These are phyloP conservation scores for Argyrosomus regius DNA, from an alignment of 2,797 vertebrate genomes.

Conservation along the genomic window DNA sequence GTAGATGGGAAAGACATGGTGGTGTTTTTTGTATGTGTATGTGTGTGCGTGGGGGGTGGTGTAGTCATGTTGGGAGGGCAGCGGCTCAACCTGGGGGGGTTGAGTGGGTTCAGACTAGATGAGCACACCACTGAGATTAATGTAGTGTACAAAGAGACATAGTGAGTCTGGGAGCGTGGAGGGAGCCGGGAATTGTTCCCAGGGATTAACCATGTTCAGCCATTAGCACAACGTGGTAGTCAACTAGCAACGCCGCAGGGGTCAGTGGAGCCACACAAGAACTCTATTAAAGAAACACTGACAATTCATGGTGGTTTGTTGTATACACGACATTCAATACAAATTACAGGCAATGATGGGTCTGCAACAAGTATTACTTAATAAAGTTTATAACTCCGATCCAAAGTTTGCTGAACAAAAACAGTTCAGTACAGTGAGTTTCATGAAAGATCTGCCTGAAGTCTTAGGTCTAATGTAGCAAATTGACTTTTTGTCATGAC, in stretches of 20 bases:
- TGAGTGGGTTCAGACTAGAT: constrained; percentile 43
- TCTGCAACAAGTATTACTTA: too few relatives aligned
- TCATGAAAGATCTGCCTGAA: neutral
- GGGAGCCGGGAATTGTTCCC: constrained; percentile 33
- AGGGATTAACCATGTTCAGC: constrained; percentile 66
- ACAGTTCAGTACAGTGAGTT: neutral
- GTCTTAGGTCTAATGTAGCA: neutral
- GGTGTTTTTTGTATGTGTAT: neutral
- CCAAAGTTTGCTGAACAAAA: neutral
- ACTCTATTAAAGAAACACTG: neutral
- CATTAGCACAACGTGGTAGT: constrained; percentile 55
- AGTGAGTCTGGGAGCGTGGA: constrained; percentile 1
- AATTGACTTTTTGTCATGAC: neutral
- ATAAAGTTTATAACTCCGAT: neutral
- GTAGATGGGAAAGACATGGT: neutral
- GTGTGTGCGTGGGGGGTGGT: neutral
- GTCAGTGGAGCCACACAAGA: constrained; percentile 27
- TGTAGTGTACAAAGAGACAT: constrained; percentile 42
- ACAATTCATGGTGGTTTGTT: neutral
- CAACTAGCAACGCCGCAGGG: constrained; percentile 40
- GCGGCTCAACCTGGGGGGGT: neutral
- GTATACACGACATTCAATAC: too few relatives aligned
- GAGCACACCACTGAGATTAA: constrained; percentile 52
- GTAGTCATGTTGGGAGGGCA: neutral
- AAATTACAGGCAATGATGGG: neutral